Evolutionary conservation across 2,797 vertebrate genomes (phyloP), one percentile per base, ranked within the genome.

Genomic region (Anabacerthia variegaticeps): DNA sequence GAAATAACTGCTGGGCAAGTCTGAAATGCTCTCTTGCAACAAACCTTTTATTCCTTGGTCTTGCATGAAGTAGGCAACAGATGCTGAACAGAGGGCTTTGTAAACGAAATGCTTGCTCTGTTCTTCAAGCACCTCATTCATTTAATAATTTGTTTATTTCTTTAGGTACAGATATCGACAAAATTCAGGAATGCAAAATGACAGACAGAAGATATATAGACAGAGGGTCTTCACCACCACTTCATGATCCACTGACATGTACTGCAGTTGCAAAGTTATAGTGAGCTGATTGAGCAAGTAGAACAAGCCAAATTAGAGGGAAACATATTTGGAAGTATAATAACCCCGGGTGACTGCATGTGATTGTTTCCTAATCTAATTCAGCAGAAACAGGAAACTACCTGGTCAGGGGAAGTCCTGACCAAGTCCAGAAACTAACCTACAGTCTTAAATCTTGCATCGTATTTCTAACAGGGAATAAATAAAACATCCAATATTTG

Each of bases 231-330:
- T 75, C 36, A 48, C 10, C 61, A 52, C 6, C 34, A 41, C 48
- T 69, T 30, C 0, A 1, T n/a, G 39, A 41, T 26, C 43, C 39
- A 24, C 14, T 2, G 3, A 34, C 23, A 28, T 0, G 10, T 43
- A 65, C 10, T 15, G 30, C 44, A 58, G 43, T 32, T 72, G 32
- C 58, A 78, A 90, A 85, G n/a, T 72, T 55, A 48, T 9, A 59
- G 23, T 1, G 6, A 84, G 15, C 26, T 84, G 83, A 91, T 0
- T 54, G 52, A 74, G 34, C 73, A 83, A 88, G 72, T 36, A 30
- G 49, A 85, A 82, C 34, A 66, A 87, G 41, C 7, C 28, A 82
- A 36, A 66, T 52, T 36, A 36, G 54, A 63, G 26, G 46, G 44
- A 92, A 92, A 79, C 32, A 8, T 19, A 75, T 80, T 14, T 68